Percentiles rank a stretch among this genome's conserved stretches.
phyloP scores from a whole-genome alignment of 2,797 vertebrate species.

The Anguilla obscura region DNA sequence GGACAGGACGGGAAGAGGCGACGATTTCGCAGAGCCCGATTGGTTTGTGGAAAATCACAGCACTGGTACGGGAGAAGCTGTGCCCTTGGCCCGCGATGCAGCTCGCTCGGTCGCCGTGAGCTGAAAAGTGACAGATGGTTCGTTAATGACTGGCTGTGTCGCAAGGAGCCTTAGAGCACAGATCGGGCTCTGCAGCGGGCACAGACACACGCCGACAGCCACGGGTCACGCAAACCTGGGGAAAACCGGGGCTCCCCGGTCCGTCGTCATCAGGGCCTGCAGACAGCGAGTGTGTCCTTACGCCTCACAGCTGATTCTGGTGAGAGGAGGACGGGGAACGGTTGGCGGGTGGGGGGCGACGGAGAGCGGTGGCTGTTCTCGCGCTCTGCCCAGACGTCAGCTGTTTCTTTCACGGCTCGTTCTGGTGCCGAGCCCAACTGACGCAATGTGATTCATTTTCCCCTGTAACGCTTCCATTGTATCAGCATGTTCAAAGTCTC shows the following conservation, averaged over 20 bases:
- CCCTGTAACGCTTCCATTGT: not conserved
- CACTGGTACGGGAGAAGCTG: not conserved
- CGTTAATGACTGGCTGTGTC: not conserved
- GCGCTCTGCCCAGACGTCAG: not conserved
- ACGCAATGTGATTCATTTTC: not conserved
- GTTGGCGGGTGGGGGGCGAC: not conserved
- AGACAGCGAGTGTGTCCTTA: not conserved
- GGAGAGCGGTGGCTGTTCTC: not conserved
- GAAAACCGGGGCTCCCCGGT: not conserved
- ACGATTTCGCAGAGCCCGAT: not conserved
- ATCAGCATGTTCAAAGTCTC: not conserved
- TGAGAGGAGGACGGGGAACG: not conserved
- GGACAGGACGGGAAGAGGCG: not conserved
- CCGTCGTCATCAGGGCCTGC: not conserved
- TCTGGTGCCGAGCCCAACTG: not conserved
- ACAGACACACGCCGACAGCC: not conserved
- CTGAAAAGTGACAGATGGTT: conserved; percentile 16
- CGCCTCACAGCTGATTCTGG: not conserved
- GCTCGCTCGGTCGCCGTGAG: not conserved
- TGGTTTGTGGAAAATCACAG: not conserved
- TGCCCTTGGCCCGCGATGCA: not conserved
- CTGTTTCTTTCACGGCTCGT: not conserved
- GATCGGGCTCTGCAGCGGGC: not conserved
- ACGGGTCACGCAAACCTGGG: not conserved
- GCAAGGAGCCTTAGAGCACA: not conserved